These are phyloP conservation scores for Seriola rivoliana DNA, from an alignment of 2,113 vertebrate genomes.

Conservation along the genomic window DNA sequence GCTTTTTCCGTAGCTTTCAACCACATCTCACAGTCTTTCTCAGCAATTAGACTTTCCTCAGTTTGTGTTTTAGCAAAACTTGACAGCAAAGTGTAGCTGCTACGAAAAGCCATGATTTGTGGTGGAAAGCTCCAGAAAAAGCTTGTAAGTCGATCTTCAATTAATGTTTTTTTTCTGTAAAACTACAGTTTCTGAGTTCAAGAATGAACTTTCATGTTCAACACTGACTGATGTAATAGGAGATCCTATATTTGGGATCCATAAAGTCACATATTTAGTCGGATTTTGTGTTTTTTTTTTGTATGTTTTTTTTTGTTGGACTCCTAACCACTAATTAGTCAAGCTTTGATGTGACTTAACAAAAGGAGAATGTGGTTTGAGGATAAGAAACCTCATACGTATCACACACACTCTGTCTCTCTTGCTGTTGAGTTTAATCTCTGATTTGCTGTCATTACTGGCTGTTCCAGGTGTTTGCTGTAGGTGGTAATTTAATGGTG, in stretches of 20 bases:
- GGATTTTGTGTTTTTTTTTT: background rate
- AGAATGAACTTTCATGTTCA: background rate
- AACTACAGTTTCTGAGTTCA: background rate
- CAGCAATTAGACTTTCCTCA: background rate
- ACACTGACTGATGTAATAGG: background rate
- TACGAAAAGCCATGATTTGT: background rate
- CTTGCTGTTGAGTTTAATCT: slow-evolving; percentile 43
- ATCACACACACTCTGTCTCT: slow-evolving; percentile 15
- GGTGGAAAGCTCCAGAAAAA: background rate
- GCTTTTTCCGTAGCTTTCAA: background rate
- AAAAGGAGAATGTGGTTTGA: slow-evolving; percentile 17
- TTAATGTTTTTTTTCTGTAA: background rate
- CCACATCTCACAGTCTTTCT: background rate
- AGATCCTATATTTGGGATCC: slow-evolving; percentile 5
- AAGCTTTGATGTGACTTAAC: slow-evolving; percentile 20
- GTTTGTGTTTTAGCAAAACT: background rate
- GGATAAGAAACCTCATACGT: slow-evolving; percentile 11
- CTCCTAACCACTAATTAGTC: slow-evolving; percentile 5
- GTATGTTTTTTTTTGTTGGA: background rate
- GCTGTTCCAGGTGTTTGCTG: slow-evolving; percentile 65
- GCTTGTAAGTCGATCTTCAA: background rate
- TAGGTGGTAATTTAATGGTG: slow-evolving; percentile 56
- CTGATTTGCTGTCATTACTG: slow-evolving; percentile 53
- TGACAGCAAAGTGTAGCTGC: background rate
- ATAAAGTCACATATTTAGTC: background rate